A percentile compares a stretch with the other conserved stretches of the same genome.
These are phyloP conservation scores for Cheumatopsyche charites DNA, from an alignment of 1,140 invertebrate genomes.

Conservation along the genomic window DNA sequence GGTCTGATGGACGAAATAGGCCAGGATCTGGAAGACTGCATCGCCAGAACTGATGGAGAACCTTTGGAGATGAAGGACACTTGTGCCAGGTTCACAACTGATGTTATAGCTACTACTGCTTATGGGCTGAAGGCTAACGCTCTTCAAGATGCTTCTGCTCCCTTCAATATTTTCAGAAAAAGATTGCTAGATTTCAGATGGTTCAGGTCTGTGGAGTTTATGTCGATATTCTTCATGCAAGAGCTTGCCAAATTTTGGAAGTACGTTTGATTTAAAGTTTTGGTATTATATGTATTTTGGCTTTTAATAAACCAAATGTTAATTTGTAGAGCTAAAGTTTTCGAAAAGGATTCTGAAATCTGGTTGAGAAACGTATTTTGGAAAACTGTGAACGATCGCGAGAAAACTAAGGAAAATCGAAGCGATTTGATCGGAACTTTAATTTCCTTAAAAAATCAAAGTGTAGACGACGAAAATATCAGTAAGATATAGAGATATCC, in stretches of 20 bases:
- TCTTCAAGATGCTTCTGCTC: slow-evolving; percentile 53
- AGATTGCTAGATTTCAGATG: slow-evolving; percentile 48
- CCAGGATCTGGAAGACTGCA: slow-evolving; percentile 39
- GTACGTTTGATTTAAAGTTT: slow-evolving; percentile 29
- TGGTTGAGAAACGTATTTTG: slow-evolving; percentile 51
- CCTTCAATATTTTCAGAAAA: slow-evolving; percentile 51
- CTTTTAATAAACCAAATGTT: background rate
- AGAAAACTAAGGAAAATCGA: slow-evolving; percentile 48
- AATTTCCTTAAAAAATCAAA: slow-evolving; percentile 51
- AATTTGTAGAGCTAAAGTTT: slow-evolving; percentile 40
- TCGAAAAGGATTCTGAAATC: slow-evolving; percentile 43
- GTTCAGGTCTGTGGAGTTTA: slow-evolving; percentile 48
- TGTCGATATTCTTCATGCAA: slow-evolving; percentile 52
- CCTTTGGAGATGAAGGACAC: slow-evolving; percentile 55
- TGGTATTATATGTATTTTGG: no score
- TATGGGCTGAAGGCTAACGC: slow-evolving; percentile 62
- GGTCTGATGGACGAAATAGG: slow-evolving; percentile 49
- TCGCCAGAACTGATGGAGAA: slow-evolving; percentile 46
- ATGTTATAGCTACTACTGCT: slow-evolving; percentile 61
- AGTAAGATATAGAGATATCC: slow-evolving; percentile 33
- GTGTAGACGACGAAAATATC: slow-evolving; percentile 38
- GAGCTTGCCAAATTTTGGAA: slow-evolving; percentile 41
- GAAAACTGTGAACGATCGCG: slow-evolving; percentile 50
- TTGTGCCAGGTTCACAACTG: slow-evolving; percentile 59
- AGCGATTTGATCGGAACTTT: slow-evolving; percentile 55